phyloP scores from a whole-genome alignment of 2,113 vertebrate genomes.

The Pterocles gutturalis region DNA sequence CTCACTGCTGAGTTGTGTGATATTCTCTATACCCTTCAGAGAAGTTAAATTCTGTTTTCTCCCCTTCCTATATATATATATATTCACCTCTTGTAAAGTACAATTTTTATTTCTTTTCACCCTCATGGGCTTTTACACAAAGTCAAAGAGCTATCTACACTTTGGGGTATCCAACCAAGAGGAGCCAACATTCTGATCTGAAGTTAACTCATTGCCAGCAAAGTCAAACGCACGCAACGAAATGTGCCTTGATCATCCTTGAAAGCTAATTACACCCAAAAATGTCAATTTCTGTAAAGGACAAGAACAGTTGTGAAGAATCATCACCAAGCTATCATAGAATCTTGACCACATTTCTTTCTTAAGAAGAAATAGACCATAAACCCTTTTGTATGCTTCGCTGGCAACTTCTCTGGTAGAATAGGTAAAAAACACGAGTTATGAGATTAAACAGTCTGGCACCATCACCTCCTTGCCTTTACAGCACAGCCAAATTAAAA shows the following conservation, averaged over 20 bases:
- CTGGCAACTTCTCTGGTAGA: background rate
- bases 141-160: background rate
- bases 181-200: background rate
- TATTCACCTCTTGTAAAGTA: background rate
- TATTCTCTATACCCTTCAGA: background rate
- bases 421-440: background rate
- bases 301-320: background rate
- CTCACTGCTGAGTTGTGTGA: rapidly evolving
- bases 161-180: background rate
- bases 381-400: background rate
- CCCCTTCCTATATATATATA: background rate
- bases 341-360: background rate
- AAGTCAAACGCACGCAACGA: background rate
- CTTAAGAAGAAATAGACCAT: background rate
- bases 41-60: background rate
- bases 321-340: background rate
- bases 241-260: background rate
- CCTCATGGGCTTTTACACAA: background rate
- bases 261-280: background rate
- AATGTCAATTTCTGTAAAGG: background rate
- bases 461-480: background rate
- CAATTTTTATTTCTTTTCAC: background rate
- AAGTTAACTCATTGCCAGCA: background rate
- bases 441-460: background rate
- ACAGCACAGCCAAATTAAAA: constrained; percentile 35